phyloP scores from a whole-genome alignment of 64 coral and sea anemone species.

The Montipora cactus region DNA sequence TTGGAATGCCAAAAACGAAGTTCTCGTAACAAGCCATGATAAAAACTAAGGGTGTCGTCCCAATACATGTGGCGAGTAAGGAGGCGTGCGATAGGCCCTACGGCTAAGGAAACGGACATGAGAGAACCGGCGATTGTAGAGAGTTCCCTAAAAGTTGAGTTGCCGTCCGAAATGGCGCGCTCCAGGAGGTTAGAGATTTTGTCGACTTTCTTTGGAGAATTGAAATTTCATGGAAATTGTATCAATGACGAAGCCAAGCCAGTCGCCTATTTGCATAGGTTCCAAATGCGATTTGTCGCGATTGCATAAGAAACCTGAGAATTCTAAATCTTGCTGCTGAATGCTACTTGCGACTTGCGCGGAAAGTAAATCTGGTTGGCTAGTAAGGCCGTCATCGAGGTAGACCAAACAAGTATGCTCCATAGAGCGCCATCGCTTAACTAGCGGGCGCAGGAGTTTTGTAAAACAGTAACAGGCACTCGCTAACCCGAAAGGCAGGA shows the following conservation, averaged over 20 bases:
- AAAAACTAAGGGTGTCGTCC: not conserved
- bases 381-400: slow-evolving; percentile 48
- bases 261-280: not conserved
- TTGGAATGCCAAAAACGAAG: not conserved
- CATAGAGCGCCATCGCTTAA: slow-evolving; percentile 22
- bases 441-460: not conserved
- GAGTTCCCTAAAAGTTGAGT: no score
- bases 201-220: no score
- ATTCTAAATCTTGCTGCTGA: slow-evolving; percentile 19
- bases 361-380: slow-evolving; percentile 48
- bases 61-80: slow-evolving; percentile 53
- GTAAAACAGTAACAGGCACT: no score
- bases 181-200: no score
- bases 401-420: slow-evolving; percentile 28
- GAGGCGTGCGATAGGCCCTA: no score
- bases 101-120: no score
- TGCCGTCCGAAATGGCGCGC: no score
- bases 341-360: slow-evolving; percentile 43
- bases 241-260: not conserved
- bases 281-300: slow-evolving; percentile 9
- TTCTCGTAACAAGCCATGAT: not conserved
- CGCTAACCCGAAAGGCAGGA: no score
- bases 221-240: no score
- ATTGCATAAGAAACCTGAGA: slow-evolving; percentile 4
- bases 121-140: no score